A percentile compares a stretch with the other conserved stretches of the same genome.
phyloP scores from a whole-genome alignment of 2,888 invertebrate species.

The Neoascia interrupta region DNA sequence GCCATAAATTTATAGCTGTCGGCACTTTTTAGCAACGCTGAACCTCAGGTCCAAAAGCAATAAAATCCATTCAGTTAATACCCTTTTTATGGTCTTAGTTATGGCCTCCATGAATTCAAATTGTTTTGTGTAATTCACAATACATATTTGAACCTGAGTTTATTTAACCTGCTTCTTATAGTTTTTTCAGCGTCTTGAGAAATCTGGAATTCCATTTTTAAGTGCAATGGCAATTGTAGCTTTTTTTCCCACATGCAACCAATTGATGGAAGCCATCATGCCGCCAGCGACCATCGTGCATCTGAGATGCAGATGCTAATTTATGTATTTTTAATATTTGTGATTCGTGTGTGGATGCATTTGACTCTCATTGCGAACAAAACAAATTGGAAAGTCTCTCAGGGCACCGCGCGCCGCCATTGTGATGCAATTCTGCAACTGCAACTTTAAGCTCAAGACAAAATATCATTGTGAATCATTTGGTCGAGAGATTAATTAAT shows the following conservation, averaged over 20 bases:
- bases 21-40: too few species aligned
- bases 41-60: too few species aligned
- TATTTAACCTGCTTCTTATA: too few species aligned
- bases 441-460: constrained; percentile 15
- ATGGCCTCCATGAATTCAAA: too few species aligned
- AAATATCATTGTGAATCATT: constrained; percentile 44
- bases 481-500: constrained; percentile 47
- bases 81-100: too few species aligned
- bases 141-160: too few species aligned
- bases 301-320: constrained; percentile 42
- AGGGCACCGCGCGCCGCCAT: not conserved
- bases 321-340: constrained; percentile 34
- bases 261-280: too few species aligned
- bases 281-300: constrained; percentile 4
- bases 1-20: too few species aligned
- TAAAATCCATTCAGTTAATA: too few species aligned
- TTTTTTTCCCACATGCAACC: constrained; percentile 27
- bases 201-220: constrained; percentile 29
- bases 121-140: too few species aligned
- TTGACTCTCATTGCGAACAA: not conserved
- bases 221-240: constrained; percentile 1
- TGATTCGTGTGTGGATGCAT: not conserved
- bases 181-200: constrained; percentile 16
- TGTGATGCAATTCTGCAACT: constrained; percentile 35
- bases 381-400: constrained; percentile 36